These are phyloP conservation scores for Steatornis caripensis DNA, from an alignment of 2,113 vertebrate species.

Conservation along the genomic window DNA sequence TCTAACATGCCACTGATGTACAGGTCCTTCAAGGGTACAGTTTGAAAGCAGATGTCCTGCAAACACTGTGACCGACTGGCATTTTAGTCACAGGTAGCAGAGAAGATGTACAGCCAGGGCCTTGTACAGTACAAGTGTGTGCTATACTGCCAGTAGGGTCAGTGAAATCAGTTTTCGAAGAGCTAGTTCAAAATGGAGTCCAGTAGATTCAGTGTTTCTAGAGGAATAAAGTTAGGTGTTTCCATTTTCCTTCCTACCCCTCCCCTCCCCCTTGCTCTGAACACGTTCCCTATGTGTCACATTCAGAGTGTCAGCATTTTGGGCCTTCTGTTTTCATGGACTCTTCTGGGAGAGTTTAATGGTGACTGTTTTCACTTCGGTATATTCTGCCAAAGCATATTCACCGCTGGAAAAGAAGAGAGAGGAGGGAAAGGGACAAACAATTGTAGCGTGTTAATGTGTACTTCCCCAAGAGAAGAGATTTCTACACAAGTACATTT, in stretches of 20 bases:
- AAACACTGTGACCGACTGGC: background rate
- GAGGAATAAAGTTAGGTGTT: constrained; percentile 20
- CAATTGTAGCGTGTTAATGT: background rate
- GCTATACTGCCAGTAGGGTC: background rate
- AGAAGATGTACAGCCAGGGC: background rate
- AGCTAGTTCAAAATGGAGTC: constrained; percentile 12
- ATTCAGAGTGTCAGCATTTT: constrained; percentile 61
- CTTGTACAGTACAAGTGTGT: background rate
- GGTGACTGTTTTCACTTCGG: constrained; percentile 92
- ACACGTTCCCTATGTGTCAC: constrained; percentile 18
- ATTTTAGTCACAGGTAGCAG: background rate
- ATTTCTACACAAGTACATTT: background rate
- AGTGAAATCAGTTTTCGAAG: background rate
- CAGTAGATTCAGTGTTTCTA: constrained; percentile 36
- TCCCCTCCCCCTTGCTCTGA: constrained; percentile 15
- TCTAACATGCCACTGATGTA: background rate
- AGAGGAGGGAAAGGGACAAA: background rate
- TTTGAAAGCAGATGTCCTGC: constrained; percentile 6
- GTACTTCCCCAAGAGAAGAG: background rate
- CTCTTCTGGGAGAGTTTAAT: constrained; percentile 87
- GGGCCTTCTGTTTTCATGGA: constrained; percentile 68
- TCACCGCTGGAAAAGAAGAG: constrained; percentile 80
- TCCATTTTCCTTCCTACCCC: background rate
- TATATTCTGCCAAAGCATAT: constrained; percentile 90
- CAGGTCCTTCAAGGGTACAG: background rate